A percentile compares a stretch with the other conserved stretches of the same genome.
Evolutionary conservation across 1,140 invertebrate species (phyloP).

Genomic region (Panulirus ornatus): DNA sequence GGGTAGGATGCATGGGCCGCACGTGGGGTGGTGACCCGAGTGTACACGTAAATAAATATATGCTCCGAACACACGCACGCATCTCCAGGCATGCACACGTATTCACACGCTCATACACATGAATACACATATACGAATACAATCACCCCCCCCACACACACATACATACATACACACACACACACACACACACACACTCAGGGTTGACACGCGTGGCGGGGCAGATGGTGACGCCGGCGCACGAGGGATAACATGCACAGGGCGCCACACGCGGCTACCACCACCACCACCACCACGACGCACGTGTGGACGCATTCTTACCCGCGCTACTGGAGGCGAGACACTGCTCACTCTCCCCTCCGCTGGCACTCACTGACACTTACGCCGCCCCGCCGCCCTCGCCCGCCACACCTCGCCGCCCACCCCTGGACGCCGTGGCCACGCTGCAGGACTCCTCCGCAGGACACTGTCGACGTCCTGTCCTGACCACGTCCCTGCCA

Average conservation of each 20-base stretch:
- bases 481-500: not conserved
- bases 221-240: conserved; percentile 63
- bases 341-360: conserved; percentile 55
- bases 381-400: conserved; percentile 32
- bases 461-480: not conserved
- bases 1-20: conserved; percentile 35
- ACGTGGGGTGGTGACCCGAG: conserved; percentile 58
- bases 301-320: conserved; percentile 69
- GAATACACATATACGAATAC: too few relatives aligned
- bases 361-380: conserved; percentile 62
- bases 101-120: too few relatives aligned
- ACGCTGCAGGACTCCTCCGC: not conserved
- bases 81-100: conserved; percentile 29
- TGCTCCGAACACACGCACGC: conserved; percentile 30
- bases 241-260: conserved; percentile 42
- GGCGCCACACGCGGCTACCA: conserved; percentile 55
- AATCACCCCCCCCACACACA: too few relatives aligned
- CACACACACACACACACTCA: conserved; percentile 51
- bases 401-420: conserved; percentile 22
- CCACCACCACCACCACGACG: conserved; percentile 59
- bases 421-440: not conserved
- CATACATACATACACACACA: conserved; percentile 29
- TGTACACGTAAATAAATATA: conserved; percentile 49
- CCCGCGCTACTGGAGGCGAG: conserved; percentile 60
- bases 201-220: conserved; percentile 29